These are phyloP conservation scores for Leptothorax acervorum DNA, from an alignment of 2,888 invertebrate species.

Conservation along the genomic window DNA sequence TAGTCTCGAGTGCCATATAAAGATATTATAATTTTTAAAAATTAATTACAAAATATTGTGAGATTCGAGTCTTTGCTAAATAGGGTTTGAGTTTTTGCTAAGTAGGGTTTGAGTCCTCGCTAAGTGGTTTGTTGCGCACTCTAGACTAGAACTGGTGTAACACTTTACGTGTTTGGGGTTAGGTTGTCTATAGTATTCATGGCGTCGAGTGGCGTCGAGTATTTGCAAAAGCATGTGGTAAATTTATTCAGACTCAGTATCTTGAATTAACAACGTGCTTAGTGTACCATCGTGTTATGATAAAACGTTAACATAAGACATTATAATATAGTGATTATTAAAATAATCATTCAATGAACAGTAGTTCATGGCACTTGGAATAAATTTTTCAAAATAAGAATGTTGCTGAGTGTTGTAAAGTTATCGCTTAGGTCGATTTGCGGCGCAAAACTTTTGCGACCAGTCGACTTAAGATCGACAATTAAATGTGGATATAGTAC, in stretches of 20 bases:
- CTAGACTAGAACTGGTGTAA: neutral
- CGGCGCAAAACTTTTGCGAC: neutral
- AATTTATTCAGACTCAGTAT: neutral
- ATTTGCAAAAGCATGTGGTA: neutral
- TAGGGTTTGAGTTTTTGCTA: too few species aligned
- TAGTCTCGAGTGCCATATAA: too few species aligned
- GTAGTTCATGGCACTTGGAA: neutral
- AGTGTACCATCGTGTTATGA: neutral
- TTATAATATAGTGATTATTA: neutral
- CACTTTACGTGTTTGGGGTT: neutral
- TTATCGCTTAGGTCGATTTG: conserved; percentile 11
- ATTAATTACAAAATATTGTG: too few species aligned
- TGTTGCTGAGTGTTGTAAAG: conserved; percentile 15
- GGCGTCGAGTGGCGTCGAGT: neutral
- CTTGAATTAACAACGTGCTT: neutral
- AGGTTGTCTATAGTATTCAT: neutral
- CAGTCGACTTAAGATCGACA: neutral
- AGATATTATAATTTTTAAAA: too few species aligned
- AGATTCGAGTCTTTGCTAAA: too few species aligned
- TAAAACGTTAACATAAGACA: neutral
- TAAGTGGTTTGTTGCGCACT: neutral
- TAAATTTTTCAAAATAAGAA: neutral
- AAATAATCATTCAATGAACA: neutral
- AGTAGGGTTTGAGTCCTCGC: neutral
- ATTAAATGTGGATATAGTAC: conserved; percentile 56